Evolutionary conservation across 2,797 vertebrate species (phyloP), one percentile per base, ranked within the genome.

Genomic region (Paedocypris micromegethes): DNA sequence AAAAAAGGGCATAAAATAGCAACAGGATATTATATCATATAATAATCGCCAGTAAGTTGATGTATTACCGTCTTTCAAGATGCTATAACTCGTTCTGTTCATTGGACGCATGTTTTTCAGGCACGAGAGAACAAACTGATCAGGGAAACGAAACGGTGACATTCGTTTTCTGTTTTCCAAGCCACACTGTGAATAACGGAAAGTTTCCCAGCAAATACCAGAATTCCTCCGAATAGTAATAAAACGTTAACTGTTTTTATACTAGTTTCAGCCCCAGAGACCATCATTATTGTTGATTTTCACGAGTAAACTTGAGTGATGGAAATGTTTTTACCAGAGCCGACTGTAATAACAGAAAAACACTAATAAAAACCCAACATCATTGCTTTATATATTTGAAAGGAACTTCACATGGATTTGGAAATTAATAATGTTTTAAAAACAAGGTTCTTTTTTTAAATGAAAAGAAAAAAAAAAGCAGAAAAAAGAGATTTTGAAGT

Each of bases 1-100:
- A 74, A 37, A 54, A 75, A 75, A 68, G 70, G 61, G 68, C 77
- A 74, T 84, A 54, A 80, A 84, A 83, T 73, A 72, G 77, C 56
- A 58, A 79, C 77, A 81, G 84, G 83, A 88, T 78, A 73, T 88
- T 68, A 77, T 80, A 85, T 85, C 84, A 87, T 67, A 76, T 73
- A 6, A 73, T 73, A 79, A 77, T 77, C 81, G 81, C 80, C 69
- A 47, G 67, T 6, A 52, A 48, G 82, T 68, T 80, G 81, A 86
- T 84, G 83, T 79, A 77, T 77, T 68, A 3, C 67, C 75, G 50
- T 66, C 23, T 65, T 66, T 51, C 62, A 47, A 52, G 65, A 66
- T 62, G 50, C 56, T 45, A 51, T 56, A 55, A 77, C 68, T 82
- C 67, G 67, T 72, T 78, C 81, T 78, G 75, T 82, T 78, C 54